Base-by-base conservation (phyloP, 2,888 invertebrate species). In the Hypolimnas misippus region DNA sequence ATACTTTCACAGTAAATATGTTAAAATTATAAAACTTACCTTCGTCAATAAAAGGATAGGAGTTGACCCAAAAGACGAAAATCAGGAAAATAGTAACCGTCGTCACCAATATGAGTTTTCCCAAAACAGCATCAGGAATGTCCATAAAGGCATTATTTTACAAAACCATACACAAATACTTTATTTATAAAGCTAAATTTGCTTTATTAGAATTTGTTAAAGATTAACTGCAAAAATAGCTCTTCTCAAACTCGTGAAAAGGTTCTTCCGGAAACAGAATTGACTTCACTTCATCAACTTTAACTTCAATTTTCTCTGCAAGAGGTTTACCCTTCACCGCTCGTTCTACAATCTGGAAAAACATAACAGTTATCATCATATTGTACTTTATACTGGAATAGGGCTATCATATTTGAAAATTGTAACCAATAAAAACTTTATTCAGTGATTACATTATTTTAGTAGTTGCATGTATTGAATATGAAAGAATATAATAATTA, bases 11-110 rank as follows among this genome's bases (percentile, higher is more conserved):
- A n/a, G n/a, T n/a, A n/a, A n/a, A n/a, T n/a, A n/a, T n/a, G n/a
- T n/a, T n/a, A n/a, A n/a, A n/a, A n/a, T n/a, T n/a, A n/a, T n/a
- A n/a, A n/a, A n/a, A n/a, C 77, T 80, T 76, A 91, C 95, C 93
- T 89, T 93, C 88, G 76, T 93, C 93, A 73, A 95, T 93, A 74
- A 96, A 95, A 1, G 96, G 96, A 72, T 95, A 91, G 50, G 94
- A 93, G 62, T 95, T 93, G 16, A 95, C 84, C 95, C 95, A 96
- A 62, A 94, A 81, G 35, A 94, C 93, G 67, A 95, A 92, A 73
- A 94, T 91, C 0, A 93, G 69, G 73, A 94, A 94, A 58, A 93
- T 73, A 10, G 86, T 76, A 4, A 92, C 78, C 3, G 93, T 93
- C 3, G 89, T 71, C 65, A 92, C 86, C 70, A 95, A 84, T 69